A percentile compares a stretch with the other conserved stretches of the same genome.
Conservation (phyloP, 2,113 vertebrate genomes). For the Cyanoliseus patagonus region DNA sequence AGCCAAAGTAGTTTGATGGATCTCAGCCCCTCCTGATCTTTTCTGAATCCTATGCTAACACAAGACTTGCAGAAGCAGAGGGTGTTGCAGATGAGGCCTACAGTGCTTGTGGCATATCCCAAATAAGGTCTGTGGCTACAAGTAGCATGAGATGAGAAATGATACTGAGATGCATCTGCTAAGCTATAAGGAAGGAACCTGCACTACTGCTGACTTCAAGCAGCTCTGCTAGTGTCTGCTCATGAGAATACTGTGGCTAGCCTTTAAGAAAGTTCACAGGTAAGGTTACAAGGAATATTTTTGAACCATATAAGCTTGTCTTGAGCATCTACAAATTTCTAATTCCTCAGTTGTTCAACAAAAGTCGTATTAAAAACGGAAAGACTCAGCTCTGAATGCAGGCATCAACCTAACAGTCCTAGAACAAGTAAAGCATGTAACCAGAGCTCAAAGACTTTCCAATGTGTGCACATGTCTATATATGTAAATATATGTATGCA, state of each 20-base stretch:
- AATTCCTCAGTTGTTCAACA: slow-evolving; percentile 28
- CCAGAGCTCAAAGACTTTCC: background rate
- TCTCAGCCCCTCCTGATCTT: background rate
- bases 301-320: background rate
- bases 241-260: background rate
- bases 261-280: background rate
- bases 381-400: background rate
- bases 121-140: background rate
- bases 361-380: background rate
- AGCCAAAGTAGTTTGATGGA: background rate
- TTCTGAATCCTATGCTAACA: background rate
- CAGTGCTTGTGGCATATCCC: background rate
- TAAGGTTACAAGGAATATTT: background rate
- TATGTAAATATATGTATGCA: background rate
- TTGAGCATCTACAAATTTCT: background rate
- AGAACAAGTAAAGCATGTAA: background rate
- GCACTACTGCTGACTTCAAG: slow-evolving; percentile 9
- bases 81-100: background rate
- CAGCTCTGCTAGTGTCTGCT: background rate
- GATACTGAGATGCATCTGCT: background rate
- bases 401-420: background rate
- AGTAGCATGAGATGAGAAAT: background rate
- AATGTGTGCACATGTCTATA: background rate
- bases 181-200: slow-evolving; percentile 13
- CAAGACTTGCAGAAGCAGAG: background rate